Conservation (phyloP, 2,888 invertebrate species). For the Lacanobia oleracea region DNA sequence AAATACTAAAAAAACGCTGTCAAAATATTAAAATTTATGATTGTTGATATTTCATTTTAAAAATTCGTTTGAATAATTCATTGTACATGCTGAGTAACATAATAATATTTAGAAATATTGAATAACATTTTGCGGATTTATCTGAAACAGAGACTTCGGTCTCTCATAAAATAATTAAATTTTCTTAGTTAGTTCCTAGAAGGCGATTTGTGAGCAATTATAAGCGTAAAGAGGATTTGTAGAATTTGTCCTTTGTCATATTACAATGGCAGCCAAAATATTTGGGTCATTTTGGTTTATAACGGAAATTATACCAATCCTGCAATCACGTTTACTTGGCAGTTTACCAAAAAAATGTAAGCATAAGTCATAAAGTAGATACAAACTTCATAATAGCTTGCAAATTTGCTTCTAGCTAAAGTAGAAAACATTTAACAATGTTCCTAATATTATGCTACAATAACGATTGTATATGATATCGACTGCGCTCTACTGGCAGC, state of each 20-base stretch:
- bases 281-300: constrained; percentile 1
- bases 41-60: constrained; percentile 66
- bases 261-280: constrained; percentile 23
- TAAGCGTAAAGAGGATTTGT: constrained; percentile 40
- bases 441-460: constrained; percentile 72
- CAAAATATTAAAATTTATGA: constrained; percentile 71
- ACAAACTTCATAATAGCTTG: constrained; percentile 52
- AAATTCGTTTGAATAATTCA: constrained; percentile 79
- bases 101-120: constrained; percentile 50
- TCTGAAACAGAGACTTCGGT: constrained; percentile 26
- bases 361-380: constrained; percentile 48
- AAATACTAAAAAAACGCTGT: constrained; percentile 71
- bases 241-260: constrained; percentile 10
- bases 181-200: constrained; percentile 47
- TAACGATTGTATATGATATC: constrained; percentile 68
- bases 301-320: constrained; percentile 18
- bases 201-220: constrained; percentile 52
- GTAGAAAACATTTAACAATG: constrained; percentile 80
- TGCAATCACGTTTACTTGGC: constrained; percentile 21
- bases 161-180: constrained; percentile 18
- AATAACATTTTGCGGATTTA: constrained; percentile 29
- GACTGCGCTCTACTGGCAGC: constrained; percentile 56
- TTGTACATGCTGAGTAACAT: constrained; percentile 73
- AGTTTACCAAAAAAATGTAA: constrained; percentile 37
- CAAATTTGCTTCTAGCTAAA: constrained; percentile 71